A percentile compares a stretch with the other conserved stretches of the same genome.
phyloP scores from a whole-genome alignment of 2,113 vertebrate species.

The Aplodontia rufa region DNA sequence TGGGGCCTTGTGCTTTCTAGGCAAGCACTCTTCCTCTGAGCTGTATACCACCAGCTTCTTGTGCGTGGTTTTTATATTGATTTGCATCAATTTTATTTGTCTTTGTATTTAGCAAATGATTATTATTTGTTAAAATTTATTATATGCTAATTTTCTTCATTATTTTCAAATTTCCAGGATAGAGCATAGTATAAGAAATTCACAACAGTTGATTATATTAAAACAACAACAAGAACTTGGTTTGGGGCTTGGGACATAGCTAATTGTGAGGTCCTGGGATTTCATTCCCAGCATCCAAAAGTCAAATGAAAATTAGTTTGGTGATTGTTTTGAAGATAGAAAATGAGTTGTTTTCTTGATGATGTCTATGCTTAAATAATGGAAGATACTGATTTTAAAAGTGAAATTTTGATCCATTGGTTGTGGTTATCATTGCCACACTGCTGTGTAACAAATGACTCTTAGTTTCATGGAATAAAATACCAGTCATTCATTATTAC shows the following conservation, averaged over 20 bases:
- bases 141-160: not conserved
- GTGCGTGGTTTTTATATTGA: not conserved
- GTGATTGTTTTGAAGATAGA: conserved; percentile 1
- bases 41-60: not conserved
- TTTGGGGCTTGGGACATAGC: not conserved
- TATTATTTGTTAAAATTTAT: not conserved
- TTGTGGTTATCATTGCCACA: not conserved
- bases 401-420: not conserved
- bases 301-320: not conserved
- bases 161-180: conserved; percentile 1
- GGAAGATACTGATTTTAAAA: not conserved
- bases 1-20: not conserved
- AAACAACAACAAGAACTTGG: not conserved
- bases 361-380: not conserved
- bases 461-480: not conserved
- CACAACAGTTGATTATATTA: not conserved
- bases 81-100: not conserved
- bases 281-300: not conserved
- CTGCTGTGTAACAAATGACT: not conserved
- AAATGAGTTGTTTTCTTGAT: not conserved
- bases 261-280: not conserved
- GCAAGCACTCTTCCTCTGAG: not conserved
- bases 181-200: not conserved
- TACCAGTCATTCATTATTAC: not conserved
- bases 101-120: not conserved